Base-by-base conservation (phyloP, 2,888 invertebrate species). In the Oligia strigilis region DNA sequence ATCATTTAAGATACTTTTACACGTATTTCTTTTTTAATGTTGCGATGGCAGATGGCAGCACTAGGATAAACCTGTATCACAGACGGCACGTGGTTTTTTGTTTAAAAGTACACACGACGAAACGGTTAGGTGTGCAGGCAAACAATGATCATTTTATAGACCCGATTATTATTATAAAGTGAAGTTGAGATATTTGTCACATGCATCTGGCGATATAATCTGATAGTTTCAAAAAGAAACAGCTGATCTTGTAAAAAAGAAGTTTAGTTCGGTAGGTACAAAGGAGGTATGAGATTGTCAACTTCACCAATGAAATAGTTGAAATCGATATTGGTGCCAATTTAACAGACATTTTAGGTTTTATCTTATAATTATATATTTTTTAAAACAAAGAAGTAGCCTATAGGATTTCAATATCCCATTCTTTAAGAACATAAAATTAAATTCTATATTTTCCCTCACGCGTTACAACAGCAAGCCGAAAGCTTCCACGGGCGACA, bases 401-500 rank as follows among this genome's bases (percentile, higher is more conserved):
- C 6, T 9, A 17, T 11, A 1, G 0, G 8, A 58, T 14, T 49
- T 17, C 6, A 49, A 6, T 19, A 17, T 55, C 17, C 17, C 52
- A 23, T 58, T 58, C 8, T 23, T 23, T 58, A 58, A 58, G 0
- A 80, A n/a, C 40, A 46, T 73, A 36, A 46, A 65, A 58, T 58
- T 58, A 23, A 58, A 58, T 23, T 49, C 40, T 14, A 19, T 14
- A 17, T 43, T 49, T 40, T 13, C 36, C 36, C 13, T 19, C 29
- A 62, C 9, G 14, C 23, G 9, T 52, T 65, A 55, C 55, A 60
- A 49, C 43, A 17, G 52, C 52, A 66, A 36, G 71, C n/a, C 17
- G 6, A 69, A 77, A 65, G 64, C 70, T 75, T 66, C 40, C 49
- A 72, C 29, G n/a, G 19, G 46, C 23, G 66, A 76, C 80, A 75